Evolutionary conservation across 1,140 invertebrate species (phyloP).

Genomic region (Pogonognathellus flavescens): DNA sequence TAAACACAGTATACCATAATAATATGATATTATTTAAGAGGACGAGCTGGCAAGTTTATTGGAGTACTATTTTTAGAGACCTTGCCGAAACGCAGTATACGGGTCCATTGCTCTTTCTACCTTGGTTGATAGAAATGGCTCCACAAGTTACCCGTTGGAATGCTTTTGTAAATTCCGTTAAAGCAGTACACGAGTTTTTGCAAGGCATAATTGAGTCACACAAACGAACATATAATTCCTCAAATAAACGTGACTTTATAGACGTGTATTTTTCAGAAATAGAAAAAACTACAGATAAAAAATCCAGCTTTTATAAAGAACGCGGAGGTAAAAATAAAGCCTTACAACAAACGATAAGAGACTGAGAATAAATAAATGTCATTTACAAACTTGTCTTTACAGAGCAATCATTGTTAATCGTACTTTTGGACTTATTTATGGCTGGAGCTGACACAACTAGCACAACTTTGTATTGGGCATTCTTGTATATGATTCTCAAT

Average conservation of each 20-base stretch:
- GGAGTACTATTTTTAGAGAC: constrained; percentile 51
- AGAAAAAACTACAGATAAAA: constrained; percentile 55
- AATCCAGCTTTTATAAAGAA: constrained; percentile 62
- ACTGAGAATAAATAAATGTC: too few relatives aligned
- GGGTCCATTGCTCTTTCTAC: constrained; percentile 65
- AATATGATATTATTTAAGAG: not conserved
- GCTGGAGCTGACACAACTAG: constrained; percentile 87
- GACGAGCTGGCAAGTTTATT: not conserved
- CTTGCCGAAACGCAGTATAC: constrained; percentile 66
- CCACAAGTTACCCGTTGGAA: constrained; percentile 66
- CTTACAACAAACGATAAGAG: not conserved
- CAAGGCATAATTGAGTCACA: constrained; percentile 79
- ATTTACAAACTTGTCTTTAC: constrained; percentile 7
- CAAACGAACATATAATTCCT: constrained; percentile 76
- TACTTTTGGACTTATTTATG: constrained; percentile 71
- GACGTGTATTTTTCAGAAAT: constrained; percentile 80
- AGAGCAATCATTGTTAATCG: constrained; percentile 65
- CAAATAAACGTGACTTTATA: constrained; percentile 84
- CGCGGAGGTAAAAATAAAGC: constrained; percentile 58
- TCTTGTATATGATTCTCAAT: constrained; percentile 82
- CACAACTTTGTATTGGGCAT: constrained; percentile 82
- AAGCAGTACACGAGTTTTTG: constrained; percentile 67
- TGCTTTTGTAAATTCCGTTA: constrained; percentile 60
- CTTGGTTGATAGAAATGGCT: constrained; percentile 62
- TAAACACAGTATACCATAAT: not conserved